These are phyloP conservation scores for Ornithoptera priamus DNA, from an alignment of 2,888 invertebrate genomes.

Conservation along the genomic window DNA sequence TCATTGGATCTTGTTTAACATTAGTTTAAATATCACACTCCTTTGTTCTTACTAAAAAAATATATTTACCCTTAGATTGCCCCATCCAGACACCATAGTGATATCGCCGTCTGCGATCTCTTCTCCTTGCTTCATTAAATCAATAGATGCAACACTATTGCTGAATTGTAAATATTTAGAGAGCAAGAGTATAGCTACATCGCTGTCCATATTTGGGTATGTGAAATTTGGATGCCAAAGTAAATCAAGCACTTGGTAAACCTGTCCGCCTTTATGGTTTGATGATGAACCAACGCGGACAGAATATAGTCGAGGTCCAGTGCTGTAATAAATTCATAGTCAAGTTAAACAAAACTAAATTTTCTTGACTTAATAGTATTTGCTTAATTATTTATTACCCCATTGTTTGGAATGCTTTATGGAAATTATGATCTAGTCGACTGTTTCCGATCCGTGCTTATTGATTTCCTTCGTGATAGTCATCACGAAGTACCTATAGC, in stretches of 20 bases:
- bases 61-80: constrained; percentile 52
- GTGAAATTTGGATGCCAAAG: constrained; percentile 76
- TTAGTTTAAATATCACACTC: too few species aligned
- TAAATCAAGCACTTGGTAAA: constrained; percentile 71
- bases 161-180: constrained; percentile 68
- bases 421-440: too few species aligned
- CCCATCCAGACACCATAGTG: constrained; percentile 70
- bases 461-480: too few species aligned
- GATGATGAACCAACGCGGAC: constrained; percentile 80
- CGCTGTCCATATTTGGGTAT: constrained; percentile 76
- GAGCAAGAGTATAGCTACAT: constrained; percentile 79
- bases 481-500: too few species aligned
- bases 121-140: constrained; percentile 57
- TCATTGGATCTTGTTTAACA: too few species aligned
- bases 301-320: constrained; percentile 44
- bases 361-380: too few species aligned
- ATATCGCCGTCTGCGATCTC: constrained; percentile 59
- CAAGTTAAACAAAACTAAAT: background rate
- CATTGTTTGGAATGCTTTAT: too few species aligned
- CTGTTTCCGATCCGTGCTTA: too few species aligned
- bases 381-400: too few species aligned
- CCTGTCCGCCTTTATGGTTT: constrained; percentile 66
- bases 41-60: background rate
- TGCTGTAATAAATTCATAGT: constrained; percentile 40
- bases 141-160: constrained; percentile 61